Evolutionary conservation across 2,888 invertebrate species (phyloP), one percentile per base, ranked within the genome.

Genomic region (Bunonema sp.): DNA sequence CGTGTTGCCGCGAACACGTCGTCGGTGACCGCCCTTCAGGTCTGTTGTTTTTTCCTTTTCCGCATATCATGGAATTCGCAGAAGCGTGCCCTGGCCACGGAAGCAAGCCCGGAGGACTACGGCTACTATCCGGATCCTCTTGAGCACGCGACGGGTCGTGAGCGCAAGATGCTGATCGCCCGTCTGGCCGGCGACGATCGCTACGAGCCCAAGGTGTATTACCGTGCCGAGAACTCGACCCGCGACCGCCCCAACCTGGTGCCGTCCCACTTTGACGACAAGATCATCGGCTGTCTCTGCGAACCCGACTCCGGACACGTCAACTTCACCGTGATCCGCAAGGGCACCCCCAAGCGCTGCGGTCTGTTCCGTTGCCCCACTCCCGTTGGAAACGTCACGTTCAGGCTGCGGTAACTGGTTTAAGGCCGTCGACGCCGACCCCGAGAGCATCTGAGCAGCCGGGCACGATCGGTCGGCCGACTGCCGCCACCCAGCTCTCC

Each of bases 311-410:
- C 84, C 38, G 80, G 82, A 41, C 76, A 79, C 48, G 79, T 93
- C 55, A 82, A 80, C 69, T 93, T 87, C 85, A 85, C 91, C 80
- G 86, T 87, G 82, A 74, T 93, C 63, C 81, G 88, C 71, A 79
- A 81, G 75, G 89, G 83, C 29, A 79, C 80, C 59, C 81, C 85
- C 46, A 83, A 82, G 69, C 42, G 56, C 41, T 56, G 4, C 33
- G 7, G 8, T 33, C 4, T 34, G 8, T 21, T 4, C 23, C 22
- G 23, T 20, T 34, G 12, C 8, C 34, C 4, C n/a, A 34, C 2
- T 16, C 33, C 23, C 5, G 3, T 34, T 34, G 12, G 1, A 21
- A 21, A 12, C 22, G 19, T 29, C 3, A 19, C 80, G 89, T 61
- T 93, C 91, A 70, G 84, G 83, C 69, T 93, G 93, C 71, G 93